These are phyloP conservation scores for Caenorhabditis becei DNA, from an alignment of 2,888 invertebrate species.

Conservation along the genomic window DNA sequence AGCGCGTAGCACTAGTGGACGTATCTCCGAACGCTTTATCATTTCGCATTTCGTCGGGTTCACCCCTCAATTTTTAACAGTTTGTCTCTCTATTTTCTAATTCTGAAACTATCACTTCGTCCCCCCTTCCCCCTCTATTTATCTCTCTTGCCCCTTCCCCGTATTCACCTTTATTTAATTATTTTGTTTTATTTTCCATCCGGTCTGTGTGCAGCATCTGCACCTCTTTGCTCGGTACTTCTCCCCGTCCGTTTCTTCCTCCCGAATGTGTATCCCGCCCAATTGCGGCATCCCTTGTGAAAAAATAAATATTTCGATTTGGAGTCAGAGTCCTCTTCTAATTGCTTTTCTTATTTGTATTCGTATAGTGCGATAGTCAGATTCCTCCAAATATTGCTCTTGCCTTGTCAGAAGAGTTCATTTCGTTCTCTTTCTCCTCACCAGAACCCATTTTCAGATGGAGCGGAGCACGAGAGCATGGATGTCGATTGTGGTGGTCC, in stretches of 20 bases:
- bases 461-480: constrained; percentile 54
- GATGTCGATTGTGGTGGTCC: constrained; percentile 59
- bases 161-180: constrained; percentile 21
- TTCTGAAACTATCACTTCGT: background rate
- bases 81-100: constrained; percentile 5
- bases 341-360: background rate
- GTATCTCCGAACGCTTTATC: constrained; percentile 58
- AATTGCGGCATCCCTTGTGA: background rate
- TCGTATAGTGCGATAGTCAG: constrained; percentile 17
- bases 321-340: background rate
- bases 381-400: background rate
- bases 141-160: background rate
- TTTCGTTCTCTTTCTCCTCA: background rate
- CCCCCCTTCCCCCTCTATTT: background rate
- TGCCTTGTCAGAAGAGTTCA: background rate
- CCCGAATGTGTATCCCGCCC: background rate
- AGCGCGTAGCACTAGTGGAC: constrained; percentile 26
- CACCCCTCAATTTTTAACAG: background rate
- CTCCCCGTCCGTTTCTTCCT: background rate
- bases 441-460: constrained; percentile 1
- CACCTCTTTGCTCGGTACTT: background rate
- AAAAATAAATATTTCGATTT: constrained; percentile 23
- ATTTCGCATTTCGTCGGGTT: constrained; percentile 46
- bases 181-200: background rate
- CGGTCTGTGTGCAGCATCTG: constrained; percentile 16